Percentiles rank a stretch among this genome's conserved stretches.
phyloP scores from a whole-genome alignment of 2,113 vertebrate species.

The Alligator mississippiensis region DNA sequence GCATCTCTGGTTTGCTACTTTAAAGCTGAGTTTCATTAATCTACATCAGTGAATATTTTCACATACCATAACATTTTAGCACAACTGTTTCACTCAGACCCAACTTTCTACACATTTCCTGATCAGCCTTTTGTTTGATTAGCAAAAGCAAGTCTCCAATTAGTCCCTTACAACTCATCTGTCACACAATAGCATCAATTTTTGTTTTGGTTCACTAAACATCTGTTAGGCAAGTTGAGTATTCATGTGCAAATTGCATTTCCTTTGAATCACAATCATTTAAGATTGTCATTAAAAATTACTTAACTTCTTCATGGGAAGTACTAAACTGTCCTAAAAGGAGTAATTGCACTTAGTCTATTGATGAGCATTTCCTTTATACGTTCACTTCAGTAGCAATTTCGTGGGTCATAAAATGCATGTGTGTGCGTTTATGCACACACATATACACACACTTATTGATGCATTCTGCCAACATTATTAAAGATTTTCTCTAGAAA shows the following conservation, averaged over 20 bases:
- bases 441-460: neutral
- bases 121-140: constrained; percentile 30
- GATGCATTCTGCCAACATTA: neutral
- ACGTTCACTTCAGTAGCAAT: neutral
- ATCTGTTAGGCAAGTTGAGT: constrained; percentile 7
- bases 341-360: neutral
- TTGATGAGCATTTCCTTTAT: neutral
- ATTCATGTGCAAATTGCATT: constrained; percentile 17
- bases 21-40: constrained; percentile 44
- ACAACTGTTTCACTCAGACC: constrained; percentile 44
- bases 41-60: constrained; percentile 51
- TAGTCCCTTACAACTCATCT: constrained; percentile 3
- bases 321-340: neutral
- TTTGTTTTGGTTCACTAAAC: constrained; percentile 15
- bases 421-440: neutral
- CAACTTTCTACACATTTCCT: constrained; percentile 19
- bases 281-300: constrained; percentile 22
- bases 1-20: constrained; percentile 39
- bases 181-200: constrained; percentile 9
- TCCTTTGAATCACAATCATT: constrained; percentile 22
- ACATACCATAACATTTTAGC: neutral
- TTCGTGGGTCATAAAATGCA: neutral
- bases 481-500: neutral
- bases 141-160: constrained; percentile 54
- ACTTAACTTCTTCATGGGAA: neutral